These are phyloP conservation scores for Orchesella flavescens DNA, from an alignment of 2,888 invertebrate genomes.

Conservation along the genomic window DNA sequence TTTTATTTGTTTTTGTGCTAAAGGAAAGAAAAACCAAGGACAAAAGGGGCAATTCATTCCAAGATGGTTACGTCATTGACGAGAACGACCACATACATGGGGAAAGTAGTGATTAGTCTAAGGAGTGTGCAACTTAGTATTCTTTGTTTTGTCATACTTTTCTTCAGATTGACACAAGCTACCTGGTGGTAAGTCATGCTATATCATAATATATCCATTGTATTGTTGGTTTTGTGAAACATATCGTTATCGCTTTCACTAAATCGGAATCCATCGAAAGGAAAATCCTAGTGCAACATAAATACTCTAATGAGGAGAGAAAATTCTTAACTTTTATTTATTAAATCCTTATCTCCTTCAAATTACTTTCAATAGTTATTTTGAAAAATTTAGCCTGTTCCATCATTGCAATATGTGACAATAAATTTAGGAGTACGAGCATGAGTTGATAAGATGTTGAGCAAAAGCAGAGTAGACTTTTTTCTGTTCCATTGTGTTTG, in stretches of 20 bases:
- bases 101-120: slow-evolving; percentile 51
- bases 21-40: background rate
- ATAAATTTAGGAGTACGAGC: no score
- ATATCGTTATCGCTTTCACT: background rate
- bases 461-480: no score
- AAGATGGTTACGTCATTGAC: slow-evolving; percentile 4
- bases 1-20: background rate
- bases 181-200: slow-evolving; percentile 69
- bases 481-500: no score
- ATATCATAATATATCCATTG: background rate
- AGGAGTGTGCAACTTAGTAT: slow-evolving; percentile 54
- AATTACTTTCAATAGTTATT: no score
- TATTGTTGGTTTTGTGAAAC: background rate
- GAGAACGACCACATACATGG: slow-evolving; percentile 9
- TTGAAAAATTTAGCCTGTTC: no score
- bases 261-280: no score
- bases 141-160: slow-evolving; percentile 67
- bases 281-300: no score
- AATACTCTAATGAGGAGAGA: no score
- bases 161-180: slow-evolving; percentile 67
- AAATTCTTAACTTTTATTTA: no score
- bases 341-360: no score
- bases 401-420: no score
- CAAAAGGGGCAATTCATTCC: background rate
- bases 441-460: no score